A percentile compares a stretch with the other conserved stretches of the same genome.
These are phyloP conservation scores for Macquaria australasica DNA, from an alignment of 2,113 vertebrate species.

Conservation along the genomic window DNA sequence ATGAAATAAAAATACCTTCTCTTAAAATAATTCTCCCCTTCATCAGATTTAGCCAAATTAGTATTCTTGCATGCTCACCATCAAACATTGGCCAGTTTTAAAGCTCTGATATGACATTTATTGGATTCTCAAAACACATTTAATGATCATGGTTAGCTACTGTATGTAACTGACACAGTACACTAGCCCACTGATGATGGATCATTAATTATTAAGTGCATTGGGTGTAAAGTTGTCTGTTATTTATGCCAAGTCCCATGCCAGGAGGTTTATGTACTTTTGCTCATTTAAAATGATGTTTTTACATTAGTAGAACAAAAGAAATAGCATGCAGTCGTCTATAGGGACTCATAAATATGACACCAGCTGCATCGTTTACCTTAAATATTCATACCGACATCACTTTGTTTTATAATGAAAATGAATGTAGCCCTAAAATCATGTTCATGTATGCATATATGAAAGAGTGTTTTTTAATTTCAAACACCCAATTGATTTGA, in stretches of 20 bases:
- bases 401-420: slow-evolving; percentile 32
- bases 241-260: slow-evolving; percentile 56
- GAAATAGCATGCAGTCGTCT: slow-evolving; percentile 29
- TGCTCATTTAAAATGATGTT: slow-evolving; percentile 51
- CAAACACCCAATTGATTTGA: neutral
- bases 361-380: slow-evolving; percentile 67
- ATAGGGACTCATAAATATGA: slow-evolving; percentile 19
- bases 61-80: slow-evolving; percentile 65
- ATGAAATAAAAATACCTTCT: slow-evolving; percentile 29
- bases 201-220: slow-evolving; percentile 48
- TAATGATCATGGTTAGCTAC: slow-evolving; percentile 22
- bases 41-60: slow-evolving; percentile 50
- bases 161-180: slow-evolving; percentile 5
- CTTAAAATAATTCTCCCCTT: slow-evolving; percentile 29
- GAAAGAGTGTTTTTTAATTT: neutral
- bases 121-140: slow-evolving; percentile 31
- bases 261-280: slow-evolving; percentile 65
- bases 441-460: slow-evolving; percentile 8
- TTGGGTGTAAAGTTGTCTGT: slow-evolving; percentile 37
- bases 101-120: slow-evolving; percentile 16
- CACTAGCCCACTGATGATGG: slow-evolving; percentile 18
- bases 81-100: slow-evolving; percentile 39
- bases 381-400: slow-evolving; percentile 21
- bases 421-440: slow-evolving; percentile 62
- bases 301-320: slow-evolving; percentile 56